Evolutionary conservation across 2,797 vertebrate genomes (phyloP).

Genomic region (Gobio occitaniae): DNA sequence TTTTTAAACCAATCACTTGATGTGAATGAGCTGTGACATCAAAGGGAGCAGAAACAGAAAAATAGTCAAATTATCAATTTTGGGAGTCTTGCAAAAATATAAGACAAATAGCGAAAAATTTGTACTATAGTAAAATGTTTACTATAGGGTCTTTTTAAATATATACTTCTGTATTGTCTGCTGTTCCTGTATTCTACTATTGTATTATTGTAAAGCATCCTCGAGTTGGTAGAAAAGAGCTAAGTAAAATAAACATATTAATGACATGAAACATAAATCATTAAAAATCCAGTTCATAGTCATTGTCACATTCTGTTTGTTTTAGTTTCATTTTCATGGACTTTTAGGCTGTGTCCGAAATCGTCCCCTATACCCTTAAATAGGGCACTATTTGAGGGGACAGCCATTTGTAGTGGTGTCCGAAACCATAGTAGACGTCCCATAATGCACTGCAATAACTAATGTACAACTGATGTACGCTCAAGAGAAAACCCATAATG

Average conservation of each 20-base stretch:
- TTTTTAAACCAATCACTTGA: neutral
- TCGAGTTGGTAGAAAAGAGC: neutral
- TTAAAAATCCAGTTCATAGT: neutral
- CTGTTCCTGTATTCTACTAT: neutral
- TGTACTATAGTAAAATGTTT: neutral
- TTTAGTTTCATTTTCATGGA: too few species aligned
- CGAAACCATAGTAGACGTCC: too few species aligned
- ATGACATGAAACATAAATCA: neutral
- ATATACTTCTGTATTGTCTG: neutral
- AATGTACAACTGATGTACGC: too few species aligned
- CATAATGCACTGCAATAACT: too few species aligned
- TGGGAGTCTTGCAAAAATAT: neutral
- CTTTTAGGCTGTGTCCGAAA: too few species aligned
- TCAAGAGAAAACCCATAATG: too few species aligned
- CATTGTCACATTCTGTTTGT: too few species aligned
- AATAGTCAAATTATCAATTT: neutral
- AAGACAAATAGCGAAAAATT: neutral
- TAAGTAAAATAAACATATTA: neutral
- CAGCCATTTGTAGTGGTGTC: too few species aligned
- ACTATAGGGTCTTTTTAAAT: neutral
- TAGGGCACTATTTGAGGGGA: too few species aligned
- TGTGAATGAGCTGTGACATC: constrained; percentile 20
- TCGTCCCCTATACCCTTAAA: too few species aligned
- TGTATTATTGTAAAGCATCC: neutral
- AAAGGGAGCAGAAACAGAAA: neutral